Evolutionary conservation across 2,888 invertebrate species (phyloP), one percentile per base, ranked within the genome.

Genomic region (Rutpela maculata): DNA sequence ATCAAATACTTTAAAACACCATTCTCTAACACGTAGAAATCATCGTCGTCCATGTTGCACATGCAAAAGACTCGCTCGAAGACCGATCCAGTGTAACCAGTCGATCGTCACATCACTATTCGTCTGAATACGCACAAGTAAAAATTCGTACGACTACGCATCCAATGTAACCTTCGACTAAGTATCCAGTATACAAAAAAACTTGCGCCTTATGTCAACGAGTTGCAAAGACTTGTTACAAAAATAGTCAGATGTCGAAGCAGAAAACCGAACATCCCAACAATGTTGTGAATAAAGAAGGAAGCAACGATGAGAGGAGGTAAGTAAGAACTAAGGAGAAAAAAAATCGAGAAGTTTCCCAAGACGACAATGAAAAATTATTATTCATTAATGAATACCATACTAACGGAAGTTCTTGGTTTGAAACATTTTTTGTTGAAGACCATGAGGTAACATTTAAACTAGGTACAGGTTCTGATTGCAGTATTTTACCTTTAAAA

Each of bases 391-490:
- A 72, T 65, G 50, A 60, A 55, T 72, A 63, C 12, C 50, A 63
- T 12, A 65, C 12, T 26, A 72, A 55, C 18, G 31, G 43, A 50
- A 19, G 4, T 60, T 63, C 57, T 56, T 70, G 70, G 75, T 65
- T 38, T 57, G 70, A 75, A 50, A 50, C 62, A 50, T 26, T 75
- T 26, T 38, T 31, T 69, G 57, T 75, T 60, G 38, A 35, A 10
- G 18, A 26, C 9, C 19, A 59, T 31, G 35, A 50, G 50, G 50
- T 50, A 50, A 50, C 59, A 57, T 71, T 76, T n/a, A 71, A 76
- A 50, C 38, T 72, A 26, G 76, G 72, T 62, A 59, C 74, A 55
- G 74, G 56, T 60, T 35, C 57, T 31, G 74, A 74, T 15, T 68
- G 12, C 26, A 74, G 63, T 55, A 43, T 76, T 50, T 31, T 76